Evolutionary conservation across 2,888 invertebrate genomes (phyloP), one percentile per base, ranked within the genome.

Genomic region (Cosmorhoe ocellata): DNA sequence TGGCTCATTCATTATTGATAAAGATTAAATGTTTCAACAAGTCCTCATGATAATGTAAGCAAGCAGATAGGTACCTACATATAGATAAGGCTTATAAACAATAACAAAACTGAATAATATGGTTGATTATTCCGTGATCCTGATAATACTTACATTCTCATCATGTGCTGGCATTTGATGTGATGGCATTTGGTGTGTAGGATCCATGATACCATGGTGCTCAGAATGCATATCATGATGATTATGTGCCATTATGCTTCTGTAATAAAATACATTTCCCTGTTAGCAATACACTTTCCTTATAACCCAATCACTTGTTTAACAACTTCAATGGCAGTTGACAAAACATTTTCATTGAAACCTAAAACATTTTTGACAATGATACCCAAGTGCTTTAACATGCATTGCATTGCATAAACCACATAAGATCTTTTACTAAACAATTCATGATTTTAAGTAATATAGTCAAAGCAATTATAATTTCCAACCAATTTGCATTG

Each of bases 161-260:
- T 42, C 40, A 34, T 34, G 18, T 18, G 18, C 2, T 18, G 18
- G 18, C 18, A 18, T 18, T 2, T 18, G 4, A 9, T 41, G 41
- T 36, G 33, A 22, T 10, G 51, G 42, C 46, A 46, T 47, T 1
- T 52, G 46, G 39, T 47, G 51, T 32, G 51, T 37, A 18, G 32
- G 37, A 26, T 41, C 30, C 30, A 36, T 51, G 8, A 32, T 22
- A 3, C 14, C 44, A 18, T 40, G 51, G 18, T 51, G 40, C n/a
- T 28, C 38, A 7, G 22, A 9, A 28, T 44, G 32, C 6, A 38
- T 34, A 3, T 28, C 18, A 10, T 49, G 36, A 18, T 45, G 10
- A n/a, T 37, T 14, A 42, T 52, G 43, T 14, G 33, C 31, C 52
- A 52, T 51, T 37, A n/a, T 47, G 7, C 52, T 47, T 4, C 52